Evolutionary conservation across 2,888 invertebrate genomes (phyloP), one percentile per base, ranked within the genome.

Genomic region (Athripsodes cinereus): DNA sequence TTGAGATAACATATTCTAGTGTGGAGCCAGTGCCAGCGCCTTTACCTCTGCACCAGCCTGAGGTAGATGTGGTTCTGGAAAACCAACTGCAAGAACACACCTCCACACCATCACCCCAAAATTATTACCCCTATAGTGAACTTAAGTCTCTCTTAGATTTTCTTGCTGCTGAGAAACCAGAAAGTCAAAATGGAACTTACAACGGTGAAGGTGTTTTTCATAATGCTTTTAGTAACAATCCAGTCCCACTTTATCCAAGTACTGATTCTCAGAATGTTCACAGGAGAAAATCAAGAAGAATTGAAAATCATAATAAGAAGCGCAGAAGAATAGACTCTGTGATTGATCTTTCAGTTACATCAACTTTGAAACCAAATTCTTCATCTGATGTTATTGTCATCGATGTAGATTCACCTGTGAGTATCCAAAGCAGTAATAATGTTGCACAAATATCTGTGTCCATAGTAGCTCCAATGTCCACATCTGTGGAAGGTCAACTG

Each of bases 361-460:
- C 18, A 22, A 35, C 34, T 1, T 34, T 55, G 3, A 55, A 50
- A 50, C 34, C 31, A 35, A 35, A 49, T 22, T 55, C 49, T 40
- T 31, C 46, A 47, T 51, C 51, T 40, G 60, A 60, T 19, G 52
- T 60, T 20, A 57, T 60, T 21, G 60, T 54, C 35, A 55, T 60
- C 19, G 57, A 60, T 22, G 19, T 48, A 5, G 54, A 57, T 21
- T 44, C 57, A 10, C 49, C 56, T 10, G 16, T 54, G 5, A 58
- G 40, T 40, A 40, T 40, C 2, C 40, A 40, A 40, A 40, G 40
- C 2, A n/a, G 8, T 8, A 40, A 40, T 16, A 40, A 40, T 40
- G 40, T 40, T 13, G 40, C 40, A 8, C 40, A 40, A 16, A 40
- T 40, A 40, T 40, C 40, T n/a, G 40, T 40, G 3, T 40, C 40